Percentiles rank a stretch among this genome's conserved stretches.
phyloP scores from a whole-genome alignment of 2,113 vertebrate species.

The Mirza zaza region DNA sequence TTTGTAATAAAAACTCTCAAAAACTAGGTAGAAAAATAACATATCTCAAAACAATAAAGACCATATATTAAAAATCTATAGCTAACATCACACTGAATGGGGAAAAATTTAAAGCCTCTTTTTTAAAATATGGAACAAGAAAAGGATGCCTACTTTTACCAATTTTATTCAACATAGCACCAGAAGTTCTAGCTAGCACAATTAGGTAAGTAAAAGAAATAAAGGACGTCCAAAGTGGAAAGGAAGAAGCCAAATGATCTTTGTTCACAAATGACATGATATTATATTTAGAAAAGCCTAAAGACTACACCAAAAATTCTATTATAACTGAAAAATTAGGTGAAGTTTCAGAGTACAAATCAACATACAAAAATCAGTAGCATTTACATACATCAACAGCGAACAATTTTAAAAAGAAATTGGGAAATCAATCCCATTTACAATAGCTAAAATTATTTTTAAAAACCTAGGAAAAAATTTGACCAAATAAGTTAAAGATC shows the following conservation, averaged over 20 bases:
- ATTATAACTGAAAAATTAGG: background rate
- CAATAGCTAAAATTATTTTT: background rate
- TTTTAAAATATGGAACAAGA: background rate
- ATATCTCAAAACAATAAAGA: background rate
- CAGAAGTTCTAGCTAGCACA: background rate
- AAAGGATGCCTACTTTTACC: background rate
- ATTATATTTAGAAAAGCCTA: background rate
- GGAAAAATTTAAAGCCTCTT: background rate
- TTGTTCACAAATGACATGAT: background rate
- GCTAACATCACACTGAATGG: background rate
- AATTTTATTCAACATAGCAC: background rate
- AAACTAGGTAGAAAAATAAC: background rate
- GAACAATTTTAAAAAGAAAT: background rate
- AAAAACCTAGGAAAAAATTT: too few species aligned
- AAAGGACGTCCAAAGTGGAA: background rate
- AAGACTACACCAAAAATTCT: background rate
- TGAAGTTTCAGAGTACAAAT: background rate
- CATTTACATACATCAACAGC: background rate
- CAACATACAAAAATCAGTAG: background rate
- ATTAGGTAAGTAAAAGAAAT: background rate
- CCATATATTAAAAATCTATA: background rate
- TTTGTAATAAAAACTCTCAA: background rate
- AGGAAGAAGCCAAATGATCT: background rate
- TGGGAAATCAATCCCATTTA: background rate
- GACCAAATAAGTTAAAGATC: too few species aligned